Evolutionary conservation across 2,113 vertebrate genomes (phyloP), one percentile per base, ranked within the genome.

Genomic region (Engystomops pustulosus): DNA sequence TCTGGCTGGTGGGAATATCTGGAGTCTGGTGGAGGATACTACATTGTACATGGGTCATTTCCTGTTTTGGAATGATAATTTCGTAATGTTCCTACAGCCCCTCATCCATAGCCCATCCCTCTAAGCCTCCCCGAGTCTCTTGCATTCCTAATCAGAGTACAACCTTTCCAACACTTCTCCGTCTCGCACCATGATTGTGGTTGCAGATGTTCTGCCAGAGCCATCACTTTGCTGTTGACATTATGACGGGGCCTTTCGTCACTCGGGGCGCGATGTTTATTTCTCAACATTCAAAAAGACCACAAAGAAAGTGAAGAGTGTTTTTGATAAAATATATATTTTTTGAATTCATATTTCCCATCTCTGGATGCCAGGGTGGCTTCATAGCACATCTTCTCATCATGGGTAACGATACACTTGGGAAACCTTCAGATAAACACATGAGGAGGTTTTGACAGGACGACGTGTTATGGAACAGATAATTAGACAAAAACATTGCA

Each of bases 151-250:
- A 14, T 12, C 23, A 6, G 30, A 44, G 55, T 17, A 38, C 41
- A 47, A 47, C 58, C 36, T 7, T 14, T 30, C 10, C 25, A 45
- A 65, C 3, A 10, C 25, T 20, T 65, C 23, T 32, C 32, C 17
- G 17, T 32, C 27, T 62, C 51, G 23, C 32, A 12, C 18, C 75
- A 32, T 4, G 27, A 53, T 67, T 74, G 70, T 18, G 69, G 81
- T 62, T 47, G 65, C 0, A n/a, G 30, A 75, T 83, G 69, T 83
- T 65, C 81, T 83, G 81, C 81, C 81, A 83, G 41, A n/a, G n/a
- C 36, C 9, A 62, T 23, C 69, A 41, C 4, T 83, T 41, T 58
- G 9, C 11, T 72, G 30, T 45, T 62, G 49, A 81, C 67, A 55
- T 71, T 34, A 32, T 62, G 70, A 83, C 70, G 34, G 27, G 4